phyloP scores from a whole-genome alignment of 2,797 vertebrate genomes.

The Nothura maculosa region DNA sequence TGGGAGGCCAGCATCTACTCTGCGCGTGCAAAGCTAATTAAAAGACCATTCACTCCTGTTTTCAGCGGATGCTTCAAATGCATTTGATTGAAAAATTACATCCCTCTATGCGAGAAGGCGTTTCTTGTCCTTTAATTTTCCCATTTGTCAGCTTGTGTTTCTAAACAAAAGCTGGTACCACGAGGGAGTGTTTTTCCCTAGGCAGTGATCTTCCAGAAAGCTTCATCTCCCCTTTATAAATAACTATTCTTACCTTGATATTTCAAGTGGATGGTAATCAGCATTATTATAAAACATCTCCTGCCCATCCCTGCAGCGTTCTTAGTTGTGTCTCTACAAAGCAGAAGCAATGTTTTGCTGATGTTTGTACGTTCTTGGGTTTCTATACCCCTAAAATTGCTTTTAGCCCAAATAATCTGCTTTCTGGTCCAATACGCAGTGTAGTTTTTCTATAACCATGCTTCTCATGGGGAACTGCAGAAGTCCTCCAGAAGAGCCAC shows the following conservation, averaged over 20 bases:
- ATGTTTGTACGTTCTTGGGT: not conserved
- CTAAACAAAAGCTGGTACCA: not conserved
- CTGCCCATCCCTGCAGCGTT: not conserved
- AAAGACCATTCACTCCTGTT: conserved; percentile 26
- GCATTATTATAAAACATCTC: not conserved
- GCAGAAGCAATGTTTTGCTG: accelerated
- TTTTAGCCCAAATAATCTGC: accelerated
- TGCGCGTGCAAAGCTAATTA: conserved; percentile 38
- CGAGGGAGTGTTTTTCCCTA: not conserved
- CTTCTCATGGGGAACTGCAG: not conserved
- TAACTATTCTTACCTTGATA: not conserved
- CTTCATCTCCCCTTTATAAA: not conserved
- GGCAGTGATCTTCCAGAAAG: not conserved
- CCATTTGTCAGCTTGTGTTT: not conserved
- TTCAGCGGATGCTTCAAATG: not conserved
- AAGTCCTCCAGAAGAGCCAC: no score
- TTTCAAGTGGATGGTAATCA: not conserved
- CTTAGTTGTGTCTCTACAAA: not conserved
- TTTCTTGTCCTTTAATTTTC: not conserved
- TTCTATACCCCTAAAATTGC: not conserved
- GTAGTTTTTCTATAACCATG: not conserved
- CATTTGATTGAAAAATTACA: not conserved
- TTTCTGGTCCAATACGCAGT: not conserved
- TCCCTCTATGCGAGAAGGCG: not conserved
- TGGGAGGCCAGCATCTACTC: not conserved